Evolutionary conservation across 2,113 vertebrate genomes (phyloP).

Genomic region (Gorsachius goisagi): DNA sequence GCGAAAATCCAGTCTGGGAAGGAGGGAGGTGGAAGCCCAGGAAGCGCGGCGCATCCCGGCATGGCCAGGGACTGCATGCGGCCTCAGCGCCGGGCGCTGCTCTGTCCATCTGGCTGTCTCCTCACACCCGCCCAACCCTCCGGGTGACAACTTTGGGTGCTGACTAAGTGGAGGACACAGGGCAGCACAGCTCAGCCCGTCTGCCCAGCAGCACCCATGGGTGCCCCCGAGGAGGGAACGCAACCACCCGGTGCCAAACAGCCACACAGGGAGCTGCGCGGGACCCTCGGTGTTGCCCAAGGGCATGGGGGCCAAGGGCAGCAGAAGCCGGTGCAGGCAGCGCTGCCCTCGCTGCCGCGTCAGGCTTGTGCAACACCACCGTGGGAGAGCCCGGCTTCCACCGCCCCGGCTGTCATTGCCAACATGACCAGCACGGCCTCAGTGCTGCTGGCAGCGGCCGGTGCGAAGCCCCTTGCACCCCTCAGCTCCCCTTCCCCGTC

Average conservation of each 20-base stretch:
- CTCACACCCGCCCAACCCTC: not conserved
- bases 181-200: not conserved
- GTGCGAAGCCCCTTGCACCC: no score
- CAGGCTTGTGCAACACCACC: not conserved
- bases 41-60: rapidly evolving
- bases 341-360: not conserved
- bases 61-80: not conserved
- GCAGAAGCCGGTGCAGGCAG: not conserved
- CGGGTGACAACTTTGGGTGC: not conserved
- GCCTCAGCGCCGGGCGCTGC: not conserved
- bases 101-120: rapidly evolving
- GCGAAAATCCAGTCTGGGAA: not conserved
- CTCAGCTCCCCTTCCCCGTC: not conserved
- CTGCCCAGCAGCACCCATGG: not conserved
- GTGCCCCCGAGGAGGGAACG: not conserved
- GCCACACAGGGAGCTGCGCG: rapidly evolving
- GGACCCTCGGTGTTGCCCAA: not conserved
- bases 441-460: rapidly evolving
- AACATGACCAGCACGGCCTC: rapidly evolving
- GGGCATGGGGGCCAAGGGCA: not conserved
- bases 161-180: not conserved
- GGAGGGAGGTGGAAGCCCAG: not conserved
- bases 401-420: rapidly evolving
- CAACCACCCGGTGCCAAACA: rapidly evolving
- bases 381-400: not conserved